Conservation (phyloP, 2,113 vertebrate genomes). For the Amblyornis subalaris region DNA sequence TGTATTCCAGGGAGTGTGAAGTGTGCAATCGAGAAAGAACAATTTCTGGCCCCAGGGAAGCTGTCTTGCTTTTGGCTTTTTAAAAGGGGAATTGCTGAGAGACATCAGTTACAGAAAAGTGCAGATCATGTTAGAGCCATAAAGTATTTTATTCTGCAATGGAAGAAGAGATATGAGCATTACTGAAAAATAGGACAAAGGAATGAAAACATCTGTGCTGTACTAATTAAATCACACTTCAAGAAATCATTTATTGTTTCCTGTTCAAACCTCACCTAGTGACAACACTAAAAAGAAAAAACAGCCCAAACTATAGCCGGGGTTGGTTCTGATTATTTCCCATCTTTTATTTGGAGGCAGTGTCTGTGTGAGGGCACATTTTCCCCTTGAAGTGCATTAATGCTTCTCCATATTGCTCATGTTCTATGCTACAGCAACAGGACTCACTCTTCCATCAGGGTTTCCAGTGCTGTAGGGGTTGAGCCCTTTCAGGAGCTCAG, state of each 20-base stretch:
- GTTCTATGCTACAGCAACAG: not conserved
- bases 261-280: not conserved
- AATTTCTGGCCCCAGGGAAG: not conserved
- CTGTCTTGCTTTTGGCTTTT: not conserved
- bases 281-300: not conserved
- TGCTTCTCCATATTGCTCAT: not conserved
- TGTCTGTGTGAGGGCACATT: not conserved
- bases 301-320: not conserved
- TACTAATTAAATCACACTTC: slow-evolving; percentile 7
- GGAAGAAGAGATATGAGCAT: not conserved
- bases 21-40: not conserved
- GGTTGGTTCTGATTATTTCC: not conserved
- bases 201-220: slow-evolving; percentile 10
- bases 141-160: not conserved
- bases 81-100: not conserved
- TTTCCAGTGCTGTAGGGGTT: not conserved
- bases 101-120: not conserved
- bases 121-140: not conserved
- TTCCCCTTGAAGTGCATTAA: not conserved
- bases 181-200: slow-evolving; percentile 12
- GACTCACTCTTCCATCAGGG: not conserved
- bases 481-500: not conserved
- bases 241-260: not conserved
- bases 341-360: not conserved
- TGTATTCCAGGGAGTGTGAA: not conserved